A percentile compares a stretch with the other conserved stretches of the same genome.
Evolutionary conservation across 2,113 vertebrate genomes (phyloP).

Genomic region (Gadus macrocephalus): DNA sequence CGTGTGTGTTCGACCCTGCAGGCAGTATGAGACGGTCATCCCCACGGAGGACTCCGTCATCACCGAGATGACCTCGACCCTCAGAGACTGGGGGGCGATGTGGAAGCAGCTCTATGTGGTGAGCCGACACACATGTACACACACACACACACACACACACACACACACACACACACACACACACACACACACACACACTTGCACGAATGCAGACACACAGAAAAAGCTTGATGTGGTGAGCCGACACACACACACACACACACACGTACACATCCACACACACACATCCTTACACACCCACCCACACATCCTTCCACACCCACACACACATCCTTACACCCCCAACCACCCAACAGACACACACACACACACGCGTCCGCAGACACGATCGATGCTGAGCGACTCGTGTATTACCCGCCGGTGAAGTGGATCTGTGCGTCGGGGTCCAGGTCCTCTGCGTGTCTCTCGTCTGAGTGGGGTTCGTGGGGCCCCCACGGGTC

Average conservation of each 20-base stretch:
- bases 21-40: constrained; percentile 96
- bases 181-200: neutral
- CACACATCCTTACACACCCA: neutral
- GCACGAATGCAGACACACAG: too few species aligned
- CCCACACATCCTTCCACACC: neutral
- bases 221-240: too few species aligned
- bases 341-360: too few species aligned
- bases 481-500: constrained; percentile 10
- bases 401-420: constrained; percentile 5
- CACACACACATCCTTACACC: neutral
- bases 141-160: neutral
- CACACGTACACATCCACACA: neutral
- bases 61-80: constrained; percentile 97
- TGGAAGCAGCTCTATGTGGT: constrained; percentile 99
- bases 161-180: constrained; percentile 7
- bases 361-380: too few species aligned
- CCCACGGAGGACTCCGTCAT: constrained; percentile 96
- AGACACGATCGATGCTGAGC: too few species aligned
- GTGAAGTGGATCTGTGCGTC: neutral
- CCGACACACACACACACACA: neutral
- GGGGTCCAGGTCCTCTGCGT: neutral
- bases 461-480: constrained; percentile 18
- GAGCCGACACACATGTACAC: constrained; percentile 30
- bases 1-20: constrained; percentile 50
- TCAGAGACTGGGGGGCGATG: constrained; percentile 97